Evolutionary conservation across 1,140 invertebrate species (phyloP).

Genomic region (Aphis gossypii): DNA sequence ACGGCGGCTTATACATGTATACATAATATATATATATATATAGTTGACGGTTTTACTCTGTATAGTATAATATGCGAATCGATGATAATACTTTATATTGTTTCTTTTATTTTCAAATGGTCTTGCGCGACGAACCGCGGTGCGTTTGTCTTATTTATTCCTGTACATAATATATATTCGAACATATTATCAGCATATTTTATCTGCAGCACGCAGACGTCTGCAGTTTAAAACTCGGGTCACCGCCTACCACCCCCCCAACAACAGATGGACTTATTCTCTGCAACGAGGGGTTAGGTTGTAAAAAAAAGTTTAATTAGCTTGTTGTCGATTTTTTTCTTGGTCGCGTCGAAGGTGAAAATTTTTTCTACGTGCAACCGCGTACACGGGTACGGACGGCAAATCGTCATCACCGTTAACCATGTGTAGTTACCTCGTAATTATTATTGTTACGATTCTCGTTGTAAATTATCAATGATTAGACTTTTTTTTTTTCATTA

Average conservation of each 20-base stretch:
- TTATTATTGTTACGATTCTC: neutral
- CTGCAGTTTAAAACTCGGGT: neutral
- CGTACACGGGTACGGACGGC: neutral
- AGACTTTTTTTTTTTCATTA: neutral
- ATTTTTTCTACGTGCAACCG: neutral
- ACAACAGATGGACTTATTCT: too few relatives aligned
- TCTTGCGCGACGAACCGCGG: neutral
- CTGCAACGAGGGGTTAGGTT: neutral
- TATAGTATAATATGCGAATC: neutral
- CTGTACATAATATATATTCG: neutral
- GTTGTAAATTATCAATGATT: neutral
- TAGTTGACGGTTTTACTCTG: too few relatives aligned
- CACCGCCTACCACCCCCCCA: neutral
- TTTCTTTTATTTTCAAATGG: neutral
- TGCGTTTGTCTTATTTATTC: neutral
- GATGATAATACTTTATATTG: neutral
- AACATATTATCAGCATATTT: neutral
- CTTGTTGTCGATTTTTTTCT: neutral
- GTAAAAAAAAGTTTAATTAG: neutral
- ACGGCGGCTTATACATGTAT: too few relatives aligned
- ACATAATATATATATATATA: too few relatives aligned
- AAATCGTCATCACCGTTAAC: neutral
- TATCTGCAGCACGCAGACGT: constrained; percentile 5
- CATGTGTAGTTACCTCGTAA: too few relatives aligned
- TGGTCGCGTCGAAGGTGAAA: neutral